Percentiles rank a stretch among this genome's conserved stretches.
Conservation (phyloP, 2,888 invertebrate genomes). For the Stegophylla sp. region DNA sequence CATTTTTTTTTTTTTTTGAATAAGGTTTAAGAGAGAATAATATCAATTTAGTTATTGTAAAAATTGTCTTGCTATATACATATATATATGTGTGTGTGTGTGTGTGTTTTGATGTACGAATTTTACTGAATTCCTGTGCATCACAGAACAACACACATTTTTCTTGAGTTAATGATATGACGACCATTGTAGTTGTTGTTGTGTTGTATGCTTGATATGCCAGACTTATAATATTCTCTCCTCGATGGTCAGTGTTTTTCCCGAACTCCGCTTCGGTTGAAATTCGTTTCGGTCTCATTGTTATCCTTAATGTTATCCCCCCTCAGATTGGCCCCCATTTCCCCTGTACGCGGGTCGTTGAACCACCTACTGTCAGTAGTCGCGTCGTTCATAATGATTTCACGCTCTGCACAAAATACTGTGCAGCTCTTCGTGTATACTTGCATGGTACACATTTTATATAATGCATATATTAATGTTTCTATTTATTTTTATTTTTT, state of each 20-base stretch:
- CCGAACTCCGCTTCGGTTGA: constrained; percentile 32
- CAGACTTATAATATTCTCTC: constrained; percentile 47
- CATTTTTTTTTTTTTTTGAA: too few relatives aligned
- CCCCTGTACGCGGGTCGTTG: constrained; percentile 48
- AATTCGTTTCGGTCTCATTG: constrained; percentile 57
- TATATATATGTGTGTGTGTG: too few relatives aligned
- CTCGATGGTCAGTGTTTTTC: constrained; percentile 49
- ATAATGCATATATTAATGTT: not conserved
- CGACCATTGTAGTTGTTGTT: constrained; percentile 35
- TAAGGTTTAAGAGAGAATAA: too few relatives aligned
- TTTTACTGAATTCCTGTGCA: constrained; percentile 47
- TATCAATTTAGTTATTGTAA: too few relatives aligned
- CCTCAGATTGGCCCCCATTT: constrained; percentile 27
- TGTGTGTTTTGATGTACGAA: too few relatives aligned
- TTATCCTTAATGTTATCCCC: constrained; percentile 52
- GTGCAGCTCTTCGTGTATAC: constrained; percentile 15
- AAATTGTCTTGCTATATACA: constrained; percentile 9
- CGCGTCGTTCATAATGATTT: constrained; percentile 56
- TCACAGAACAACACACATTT: constrained; percentile 43
- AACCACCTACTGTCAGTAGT: constrained; percentile 40
- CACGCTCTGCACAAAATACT: constrained; percentile 57
- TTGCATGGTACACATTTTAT: not conserved
- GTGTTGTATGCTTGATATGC: constrained; percentile 44
- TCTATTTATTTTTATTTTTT: constrained; percentile 32
- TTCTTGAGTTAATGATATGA: constrained; percentile 48